These are phyloP conservation scores for Craniophora ligustri DNA, from an alignment of 2,888 invertebrate species.

Conservation along the genomic window DNA sequence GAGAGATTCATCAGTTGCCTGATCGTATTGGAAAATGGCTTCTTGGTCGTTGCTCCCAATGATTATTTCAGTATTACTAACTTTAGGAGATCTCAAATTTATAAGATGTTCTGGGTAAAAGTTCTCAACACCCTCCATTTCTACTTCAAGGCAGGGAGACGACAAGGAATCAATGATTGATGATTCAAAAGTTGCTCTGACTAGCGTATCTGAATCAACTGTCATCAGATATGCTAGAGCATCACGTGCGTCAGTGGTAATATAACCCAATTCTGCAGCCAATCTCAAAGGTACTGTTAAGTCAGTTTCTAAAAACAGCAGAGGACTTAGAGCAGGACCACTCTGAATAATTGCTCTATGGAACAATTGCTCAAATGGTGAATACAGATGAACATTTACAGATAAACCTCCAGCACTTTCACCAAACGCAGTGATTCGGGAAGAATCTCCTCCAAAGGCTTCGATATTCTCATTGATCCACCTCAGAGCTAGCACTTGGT, in stretches of 20 bases:
- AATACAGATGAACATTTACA: conserved; percentile 29
- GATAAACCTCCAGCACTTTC: conserved; percentile 59
- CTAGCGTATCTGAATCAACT: conserved; percentile 10
- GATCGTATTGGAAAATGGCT: conserved; percentile 4
- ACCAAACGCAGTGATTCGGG: conserved; percentile 55
- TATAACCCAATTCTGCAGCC: conserved; percentile 23
- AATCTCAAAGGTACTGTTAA: conserved; percentile 17
- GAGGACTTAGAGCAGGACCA: conserved; percentile 27
- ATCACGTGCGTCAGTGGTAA: conserved; percentile 17
- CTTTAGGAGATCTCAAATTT: conserved; percentile 19
- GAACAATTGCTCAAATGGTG: conserved; percentile 26
- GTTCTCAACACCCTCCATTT: conserved; percentile 22
- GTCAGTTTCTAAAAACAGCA: conserved; percentile 8
- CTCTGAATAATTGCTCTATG: conserved; percentile 38
- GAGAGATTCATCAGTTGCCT: not conserved
- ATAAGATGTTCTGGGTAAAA: conserved; percentile 27
- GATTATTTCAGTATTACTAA: conserved; percentile 11
- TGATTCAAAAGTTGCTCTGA: too few relatives aligned
- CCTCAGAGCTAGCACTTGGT: conserved; percentile 59
- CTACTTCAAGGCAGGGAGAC: conserved; percentile 28
- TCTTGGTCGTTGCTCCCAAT: conserved; percentile 32
- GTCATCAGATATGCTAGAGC: conserved; percentile 23
- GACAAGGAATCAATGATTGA: not conserved
- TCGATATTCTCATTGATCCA: conserved; percentile 65
- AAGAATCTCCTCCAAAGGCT: conserved; percentile 58